phyloP scores from a whole-genome alignment of 1,140 invertebrate species.

The Bathynomus jamesi region DNA sequence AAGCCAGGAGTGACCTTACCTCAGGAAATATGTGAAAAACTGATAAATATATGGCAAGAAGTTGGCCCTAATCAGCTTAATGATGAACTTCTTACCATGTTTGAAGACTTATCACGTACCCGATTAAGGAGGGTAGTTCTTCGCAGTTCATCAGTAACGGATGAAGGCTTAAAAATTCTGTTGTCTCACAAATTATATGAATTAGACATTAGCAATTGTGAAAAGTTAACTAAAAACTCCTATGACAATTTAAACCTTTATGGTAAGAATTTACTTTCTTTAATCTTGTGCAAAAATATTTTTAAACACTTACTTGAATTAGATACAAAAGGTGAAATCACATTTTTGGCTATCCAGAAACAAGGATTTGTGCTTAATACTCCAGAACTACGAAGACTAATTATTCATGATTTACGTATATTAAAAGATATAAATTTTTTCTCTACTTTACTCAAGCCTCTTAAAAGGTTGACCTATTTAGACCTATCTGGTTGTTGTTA shows the following conservation, averaged over 20 bases:
- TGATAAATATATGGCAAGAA: conserved; percentile 5
- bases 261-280: background rate
- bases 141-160: background rate
- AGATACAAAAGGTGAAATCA: background rate
- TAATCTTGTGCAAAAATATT: background rate
- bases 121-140: background rate
- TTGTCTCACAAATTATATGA: background rate
- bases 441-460: background rate
- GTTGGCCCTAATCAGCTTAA: background rate
- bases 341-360: background rate
- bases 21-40: conserved; percentile 2
- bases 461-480: conserved; percentile 3
- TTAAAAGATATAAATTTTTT: background rate
- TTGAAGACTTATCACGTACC: background rate
- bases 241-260: background rate
- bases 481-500: background rate
- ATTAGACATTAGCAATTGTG: conserved; percentile 5
- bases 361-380: background rate
- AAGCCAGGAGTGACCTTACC: background rate
- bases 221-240: background rate
- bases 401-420: background rate
- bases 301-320: background rate
- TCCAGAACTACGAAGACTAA: background rate
- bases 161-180: background rate
- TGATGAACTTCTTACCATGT: background rate